Conservation (phyloP, 2,113 vertebrate genomes). For the Mirounga angustirostris region DNA sequence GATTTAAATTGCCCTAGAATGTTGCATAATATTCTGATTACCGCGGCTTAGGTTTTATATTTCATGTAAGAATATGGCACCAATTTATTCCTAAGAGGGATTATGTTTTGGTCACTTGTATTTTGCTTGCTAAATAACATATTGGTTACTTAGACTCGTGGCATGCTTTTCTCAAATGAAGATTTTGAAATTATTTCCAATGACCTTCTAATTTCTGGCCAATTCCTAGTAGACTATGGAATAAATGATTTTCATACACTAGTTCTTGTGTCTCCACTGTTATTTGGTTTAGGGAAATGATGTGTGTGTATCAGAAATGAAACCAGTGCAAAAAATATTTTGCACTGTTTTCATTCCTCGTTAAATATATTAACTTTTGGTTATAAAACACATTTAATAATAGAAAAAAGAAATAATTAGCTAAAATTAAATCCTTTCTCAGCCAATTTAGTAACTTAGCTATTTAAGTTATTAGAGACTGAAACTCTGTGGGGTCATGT, state of each 20-base stretch:
- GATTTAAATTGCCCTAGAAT: background rate
- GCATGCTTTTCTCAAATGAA: background rate
- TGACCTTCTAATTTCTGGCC: background rate
- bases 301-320: background rate
- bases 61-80: background rate
- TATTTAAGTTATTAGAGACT: background rate
- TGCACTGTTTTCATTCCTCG: background rate
- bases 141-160: background rate
- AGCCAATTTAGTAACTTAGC: background rate
- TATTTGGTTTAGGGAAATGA: background rate
- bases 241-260: background rate
- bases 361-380: background rate
- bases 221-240: background rate
- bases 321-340: background rate
- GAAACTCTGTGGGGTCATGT: background rate
- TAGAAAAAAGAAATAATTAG: background rate
- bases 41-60: background rate
- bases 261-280: background rate
- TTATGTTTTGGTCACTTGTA: background rate
- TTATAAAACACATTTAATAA: background rate
- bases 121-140: background rate
- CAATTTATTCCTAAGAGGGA: background rate
- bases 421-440: background rate
- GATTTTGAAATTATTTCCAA: background rate
- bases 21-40: background rate